Evolutionary conservation across 2,113 vertebrate species (phyloP).

Genomic region (Erythrocebus patas): DNA sequence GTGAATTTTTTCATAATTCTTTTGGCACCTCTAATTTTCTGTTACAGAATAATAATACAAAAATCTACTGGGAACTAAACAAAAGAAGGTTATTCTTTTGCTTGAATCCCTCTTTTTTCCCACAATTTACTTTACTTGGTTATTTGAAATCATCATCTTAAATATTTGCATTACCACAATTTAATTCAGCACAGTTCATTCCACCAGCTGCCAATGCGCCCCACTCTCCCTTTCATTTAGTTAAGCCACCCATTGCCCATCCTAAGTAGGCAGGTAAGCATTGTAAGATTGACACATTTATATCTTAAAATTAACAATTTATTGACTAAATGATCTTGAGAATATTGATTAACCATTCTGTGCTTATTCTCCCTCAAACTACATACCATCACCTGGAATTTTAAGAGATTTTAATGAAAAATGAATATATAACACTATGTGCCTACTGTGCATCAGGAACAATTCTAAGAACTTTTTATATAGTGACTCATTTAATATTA

Average conservation of each 20-base stretch:
- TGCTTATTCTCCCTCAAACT: neutral
- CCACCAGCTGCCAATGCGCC: neutral
- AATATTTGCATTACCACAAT: neutral
- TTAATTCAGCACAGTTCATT: neutral
- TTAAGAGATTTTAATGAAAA: conserved; percentile 19
- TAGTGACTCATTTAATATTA: neutral
- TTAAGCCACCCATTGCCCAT: fast-evolving
- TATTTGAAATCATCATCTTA: neutral
- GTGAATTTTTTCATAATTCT: neutral
- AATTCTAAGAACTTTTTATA: neutral
- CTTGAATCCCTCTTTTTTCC: neutral
- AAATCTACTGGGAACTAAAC: neutral
- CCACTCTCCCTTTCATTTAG: neutral
- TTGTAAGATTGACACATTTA: neutral
- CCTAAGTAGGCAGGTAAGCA: neutral
- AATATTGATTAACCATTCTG: neutral
- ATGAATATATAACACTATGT: neutral
- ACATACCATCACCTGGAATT: neutral
- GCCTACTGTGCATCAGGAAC: neutral
- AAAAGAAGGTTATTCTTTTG: neutral
- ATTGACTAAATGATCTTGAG: neutral
- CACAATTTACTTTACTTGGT: neutral
- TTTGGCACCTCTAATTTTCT: neutral
- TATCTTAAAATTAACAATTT: neutral
- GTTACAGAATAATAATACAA: neutral